Base-by-base conservation (phyloP, 2,888 invertebrate genomes). In the Perizoma flavofasciatum region DNA sequence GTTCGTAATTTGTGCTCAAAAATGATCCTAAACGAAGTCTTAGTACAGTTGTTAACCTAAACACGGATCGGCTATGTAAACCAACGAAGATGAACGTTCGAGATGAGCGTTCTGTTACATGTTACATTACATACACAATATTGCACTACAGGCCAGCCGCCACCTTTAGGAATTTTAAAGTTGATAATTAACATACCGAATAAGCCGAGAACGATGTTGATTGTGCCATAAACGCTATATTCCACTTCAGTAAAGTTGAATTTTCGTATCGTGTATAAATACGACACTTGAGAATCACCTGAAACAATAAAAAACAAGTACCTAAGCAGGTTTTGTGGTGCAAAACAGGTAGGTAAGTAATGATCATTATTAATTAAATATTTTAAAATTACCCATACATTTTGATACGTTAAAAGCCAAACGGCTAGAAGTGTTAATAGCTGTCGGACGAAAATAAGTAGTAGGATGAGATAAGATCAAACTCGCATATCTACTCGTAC, bases 211-310 rank as follows among this genome's bases (percentile, higher is more conserved):
- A 87, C 75, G 55, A 91, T 89, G 72, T 89, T 91, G 55, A 89
- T 86, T 8, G 92, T 86, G 5, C 89, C 87, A 72, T 89, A 92
- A 68, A 92, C 57, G 67, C 92, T 92, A 78, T 86, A 92, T 66
- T 92, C 92, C 41, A 92, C 86, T 77, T 88, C 91, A 5, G 82
- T 86, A 61, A 92, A 87, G 63, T 83, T 85, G 67, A 92, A 92
- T 75, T 87, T 90, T 48, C 86, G 82, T 69, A 92, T 89, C 32
- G 88, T 85, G 71, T 92, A 92, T 53, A 92, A 76, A 73, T 92
- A 92, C 35, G 88, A 83, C 40, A 92, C 92, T 79, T 91, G 90
- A 4, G 92, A 90, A 71, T 92, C 92, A 71, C 92, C 92, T 92
- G 89, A 55, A 62, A 62, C 43, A 54, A 61, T 5, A 57, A 73